A percentile compares a stretch with the other conserved stretches of the same genome.
Evolutionary conservation across 2,888 invertebrate genomes (phyloP).

Genomic region (Idaea biselata): DNA sequence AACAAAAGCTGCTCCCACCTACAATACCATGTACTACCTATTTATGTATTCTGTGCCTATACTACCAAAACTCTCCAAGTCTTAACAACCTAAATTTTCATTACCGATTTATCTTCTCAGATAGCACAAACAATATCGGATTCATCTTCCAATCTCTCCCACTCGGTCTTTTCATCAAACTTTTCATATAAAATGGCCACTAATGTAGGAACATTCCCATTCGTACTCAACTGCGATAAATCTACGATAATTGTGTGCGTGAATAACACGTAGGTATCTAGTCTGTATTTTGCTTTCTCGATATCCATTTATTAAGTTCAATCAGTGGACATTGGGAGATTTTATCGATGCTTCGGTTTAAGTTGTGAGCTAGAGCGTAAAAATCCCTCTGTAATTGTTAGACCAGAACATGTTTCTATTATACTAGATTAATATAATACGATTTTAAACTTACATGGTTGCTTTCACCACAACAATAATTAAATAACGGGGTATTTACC

Average conservation of each 20-base stretch:
- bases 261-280: background rate
- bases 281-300: slow-evolving; percentile 40
- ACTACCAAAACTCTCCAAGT: background rate
- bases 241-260: background rate
- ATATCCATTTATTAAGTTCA: slow-evolving; percentile 71
- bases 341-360: slow-evolving; percentile 37
- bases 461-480: no score
- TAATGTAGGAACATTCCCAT: background rate
- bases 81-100: background rate
- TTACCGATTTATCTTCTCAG: background rate
- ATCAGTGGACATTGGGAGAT: slow-evolving; percentile 62
- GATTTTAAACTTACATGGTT: no score
- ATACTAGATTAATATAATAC: no score
- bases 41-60: no score
- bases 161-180: background rate
- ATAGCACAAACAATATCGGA: background rate
- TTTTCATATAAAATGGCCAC: background rate
- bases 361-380: slow-evolving; percentile 29
- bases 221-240: background rate
- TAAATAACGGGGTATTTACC: no score
- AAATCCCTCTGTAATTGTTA: background rate
- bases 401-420: no score
- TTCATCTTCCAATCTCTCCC: background rate
- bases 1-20: no score
- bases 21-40: no score